Base-by-base conservation (phyloP, 2,113 vertebrate genomes). In the Poicephalus meyeri region DNA sequence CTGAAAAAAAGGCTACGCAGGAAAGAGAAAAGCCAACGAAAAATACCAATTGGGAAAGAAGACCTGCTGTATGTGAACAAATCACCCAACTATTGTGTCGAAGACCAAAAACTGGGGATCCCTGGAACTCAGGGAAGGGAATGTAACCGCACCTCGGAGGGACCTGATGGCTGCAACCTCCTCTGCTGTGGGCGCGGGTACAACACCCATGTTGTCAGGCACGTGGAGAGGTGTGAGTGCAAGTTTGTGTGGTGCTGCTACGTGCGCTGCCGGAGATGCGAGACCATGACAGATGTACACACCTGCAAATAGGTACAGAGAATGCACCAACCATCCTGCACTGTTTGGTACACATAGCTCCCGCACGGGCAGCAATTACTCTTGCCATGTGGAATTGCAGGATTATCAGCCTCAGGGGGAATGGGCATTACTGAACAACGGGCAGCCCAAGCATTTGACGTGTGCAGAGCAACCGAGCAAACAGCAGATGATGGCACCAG, bases 241-340 rank as follows among this genome's bases (percentile, higher is more conserved):
- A 99, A 99, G 97, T 99, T 99, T 2, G 97, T 99, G 64, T 99
- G 99, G 99, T 99, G 99, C 98, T 99, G 99, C 97, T 99, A 99
- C 1, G 99, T 99, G 39, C 99, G 98, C 91, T 99, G 99, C 97
- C 88, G 98, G 28, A 98, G 98, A 66, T 99, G 99, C 8, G 99
- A 99, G 97, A 99, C 98, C 94, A 99, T 99, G 99, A 99, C 98
- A 0, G 99, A 99, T 7, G 98, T 99, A 19, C 99, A 99, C 96
- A 99, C 99, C 69, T 99, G 99, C 96, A 99, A 99, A 95, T 99
- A 82, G 47, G 55, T 1, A 5, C 26, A 14, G 89, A 41, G 44
- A 23, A 8, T 7, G 1, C 0, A 70, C 72, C 35, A 10, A 31
- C 10, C 15, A 6, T 6, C 55, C 63, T 11, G 2, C 10, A 1